Evolutionary conservation across 2,888 invertebrate genomes (phyloP).

Genomic region (Smittia sp.): DNA sequence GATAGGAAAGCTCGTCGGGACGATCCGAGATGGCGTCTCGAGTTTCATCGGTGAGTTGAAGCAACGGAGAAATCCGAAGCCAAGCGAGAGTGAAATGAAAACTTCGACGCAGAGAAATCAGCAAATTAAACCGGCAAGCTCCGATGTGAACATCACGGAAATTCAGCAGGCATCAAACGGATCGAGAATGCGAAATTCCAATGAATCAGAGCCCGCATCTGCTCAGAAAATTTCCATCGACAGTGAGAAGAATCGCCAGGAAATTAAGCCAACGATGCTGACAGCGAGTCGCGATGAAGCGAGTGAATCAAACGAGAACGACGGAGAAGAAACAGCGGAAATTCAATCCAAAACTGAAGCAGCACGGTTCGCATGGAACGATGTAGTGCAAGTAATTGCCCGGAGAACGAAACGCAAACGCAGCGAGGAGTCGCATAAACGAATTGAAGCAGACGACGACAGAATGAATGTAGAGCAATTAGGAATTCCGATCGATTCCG

Average conservation of each 20-base stretch:
- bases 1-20: slow-evolving; percentile 30
- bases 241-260: neutral
- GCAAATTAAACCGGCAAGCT: no score
- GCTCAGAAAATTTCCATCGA: no score
- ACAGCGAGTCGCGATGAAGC: neutral
- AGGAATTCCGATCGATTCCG: slow-evolving; percentile 1
- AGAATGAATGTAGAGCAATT: neutral
- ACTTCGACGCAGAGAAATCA: neutral
- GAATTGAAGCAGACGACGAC: neutral
- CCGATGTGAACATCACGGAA: no score
- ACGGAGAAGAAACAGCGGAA: neutral
- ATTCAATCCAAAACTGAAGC: neutral
- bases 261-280: neutral
- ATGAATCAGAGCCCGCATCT: no score
- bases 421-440: neutral
- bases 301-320: neutral
- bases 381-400: slow-evolving; percentile 6
- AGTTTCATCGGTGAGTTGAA: neutral
- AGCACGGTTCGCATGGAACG: neutral
- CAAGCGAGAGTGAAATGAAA: neutral
- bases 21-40: neutral
- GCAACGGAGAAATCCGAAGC: neutral
- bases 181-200: no score
- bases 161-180: no score
- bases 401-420: neutral